Evolutionary conservation across 2,888 invertebrate species (phyloP).

Genomic region (Dynastes grantii): DNA sequence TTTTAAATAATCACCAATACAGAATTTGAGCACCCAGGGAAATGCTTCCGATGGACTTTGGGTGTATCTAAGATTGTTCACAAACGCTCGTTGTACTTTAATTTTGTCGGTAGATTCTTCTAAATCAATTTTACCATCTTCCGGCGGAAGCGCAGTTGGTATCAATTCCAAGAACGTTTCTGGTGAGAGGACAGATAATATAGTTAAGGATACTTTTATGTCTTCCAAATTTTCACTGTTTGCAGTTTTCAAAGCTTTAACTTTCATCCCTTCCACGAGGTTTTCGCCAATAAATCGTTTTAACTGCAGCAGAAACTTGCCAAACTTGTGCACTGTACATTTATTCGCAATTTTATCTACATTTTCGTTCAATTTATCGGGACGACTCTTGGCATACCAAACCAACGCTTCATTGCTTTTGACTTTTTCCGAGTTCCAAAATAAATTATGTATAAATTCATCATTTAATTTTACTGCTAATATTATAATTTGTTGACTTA

Average conservation of each 20-base stretch:
- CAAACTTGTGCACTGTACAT: background rate
- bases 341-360: background rate
- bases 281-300: slow-evolving; percentile 3
- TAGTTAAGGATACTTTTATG: background rate
- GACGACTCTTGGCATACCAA: slow-evolving; percentile 29
- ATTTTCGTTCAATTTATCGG: slow-evolving; percentile 12
- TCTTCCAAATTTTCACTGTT: background rate
- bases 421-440: background rate
- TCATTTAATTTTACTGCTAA: background rate
- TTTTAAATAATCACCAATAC: slow-evolving; percentile 45
- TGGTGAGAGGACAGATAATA: background rate
- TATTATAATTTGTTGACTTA: background rate
- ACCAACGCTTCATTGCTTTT: background rate
- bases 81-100: slow-evolving; percentile 21
- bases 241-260: background rate
- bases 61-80: background rate
- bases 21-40: slow-evolving; percentile 30
- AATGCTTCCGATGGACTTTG: slow-evolving; percentile 5
- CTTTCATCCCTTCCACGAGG: background rate
- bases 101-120: slow-evolving; percentile 11
- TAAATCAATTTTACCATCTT: slow-evolving; percentile 33
- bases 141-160: background rate
- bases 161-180: slow-evolving; percentile 6
- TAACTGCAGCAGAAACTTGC: background rate
- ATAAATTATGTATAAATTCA: slow-evolving; percentile 5